A percentile compares a stretch with the other conserved stretches of the same genome.
Evolutionary conservation across 2,797 vertebrate genomes (phyloP).

Genomic region (Alfaro cultratus): DNA sequence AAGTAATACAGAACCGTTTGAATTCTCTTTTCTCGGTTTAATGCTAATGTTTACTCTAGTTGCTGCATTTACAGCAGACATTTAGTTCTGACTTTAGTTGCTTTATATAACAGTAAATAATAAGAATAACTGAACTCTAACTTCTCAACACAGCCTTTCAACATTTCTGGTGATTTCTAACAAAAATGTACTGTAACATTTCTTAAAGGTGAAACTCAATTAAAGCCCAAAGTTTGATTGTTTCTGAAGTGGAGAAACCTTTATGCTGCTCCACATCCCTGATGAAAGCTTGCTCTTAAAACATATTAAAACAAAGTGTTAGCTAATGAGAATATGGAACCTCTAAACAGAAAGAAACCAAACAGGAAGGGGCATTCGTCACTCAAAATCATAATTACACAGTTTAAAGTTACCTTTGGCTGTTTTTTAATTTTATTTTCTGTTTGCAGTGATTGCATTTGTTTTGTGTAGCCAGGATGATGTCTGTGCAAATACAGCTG

Average conservation of each 20-base stretch:
- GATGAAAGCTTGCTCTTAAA: not conserved
- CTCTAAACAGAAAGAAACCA: not conserved
- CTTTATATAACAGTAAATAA: not conserved
- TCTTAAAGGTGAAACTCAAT: not conserved
- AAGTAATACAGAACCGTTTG: not conserved
- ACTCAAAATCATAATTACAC: not conserved
- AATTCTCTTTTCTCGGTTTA: not conserved
- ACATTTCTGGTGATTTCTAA: not conserved
- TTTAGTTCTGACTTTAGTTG: not conserved
- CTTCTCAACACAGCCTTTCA: not conserved
- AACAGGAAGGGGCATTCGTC: not conserved
- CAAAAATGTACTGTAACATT: not conserved
- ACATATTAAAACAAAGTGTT: not conserved
- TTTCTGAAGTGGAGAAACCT: not conserved
- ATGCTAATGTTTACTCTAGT: slow-evolving; percentile 3
- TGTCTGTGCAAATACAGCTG: not conserved
- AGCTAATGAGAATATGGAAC: not conserved
- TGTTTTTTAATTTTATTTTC: not conserved
- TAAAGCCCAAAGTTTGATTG: not conserved
- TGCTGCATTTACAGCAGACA: not conserved
- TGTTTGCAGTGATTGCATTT: not conserved
- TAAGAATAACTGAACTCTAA: not conserved
- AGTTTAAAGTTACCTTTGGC: not conserved
- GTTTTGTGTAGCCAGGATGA: not conserved
- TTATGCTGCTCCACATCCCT: not conserved